Conservation (phyloP, 2,888 invertebrate species). For the Epicampocera succincta region DNA sequence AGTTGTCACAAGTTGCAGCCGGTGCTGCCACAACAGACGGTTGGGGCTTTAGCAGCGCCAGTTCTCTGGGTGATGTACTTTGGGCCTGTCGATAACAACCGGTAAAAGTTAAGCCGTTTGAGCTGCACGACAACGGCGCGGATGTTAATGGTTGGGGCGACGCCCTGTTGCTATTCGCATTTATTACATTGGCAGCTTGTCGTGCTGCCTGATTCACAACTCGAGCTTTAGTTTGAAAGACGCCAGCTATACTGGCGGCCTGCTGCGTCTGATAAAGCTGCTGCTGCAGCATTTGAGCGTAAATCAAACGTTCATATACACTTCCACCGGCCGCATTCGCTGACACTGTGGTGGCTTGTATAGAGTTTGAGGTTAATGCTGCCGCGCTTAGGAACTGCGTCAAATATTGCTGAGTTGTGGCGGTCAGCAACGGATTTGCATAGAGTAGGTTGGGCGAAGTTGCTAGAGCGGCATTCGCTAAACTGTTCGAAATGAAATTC, state of each 20-base stretch:
- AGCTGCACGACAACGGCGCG: conserved; percentile 22
- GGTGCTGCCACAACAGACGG: too few relatives aligned
- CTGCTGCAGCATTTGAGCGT: conserved; percentile 73
- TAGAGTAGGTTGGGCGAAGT: conserved; percentile 71
- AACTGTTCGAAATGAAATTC: conserved; percentile 71
- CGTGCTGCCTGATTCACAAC: conserved; percentile 57
- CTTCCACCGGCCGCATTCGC: conserved; percentile 60
- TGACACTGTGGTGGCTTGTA: conserved; percentile 53
- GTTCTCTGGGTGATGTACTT: conserved; percentile 25
- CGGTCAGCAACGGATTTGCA: conserved; percentile 73
- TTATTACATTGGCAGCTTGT: background rate
- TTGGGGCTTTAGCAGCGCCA: background rate
- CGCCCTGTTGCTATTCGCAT: conserved; percentile 14
- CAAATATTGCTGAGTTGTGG: conserved; percentile 72
- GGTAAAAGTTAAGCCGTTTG: background rate
- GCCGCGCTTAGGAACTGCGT: conserved; percentile 70
- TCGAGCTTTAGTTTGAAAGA: conserved; percentile 81
- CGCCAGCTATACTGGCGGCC: conserved; percentile 69
- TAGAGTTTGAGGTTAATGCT: conserved; percentile 51
- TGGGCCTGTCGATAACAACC: conserved; percentile 16
- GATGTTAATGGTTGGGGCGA: conserved; percentile 20
- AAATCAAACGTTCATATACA: conserved; percentile 72
- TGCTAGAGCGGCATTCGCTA: conserved; percentile 70
- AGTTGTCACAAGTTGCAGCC: conserved; percentile 10
- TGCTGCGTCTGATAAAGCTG: conserved; percentile 72